Percentiles rank a stretch among this genome's conserved stretches.
These are phyloP conservation scores for Grantiella picta DNA, from an alignment of 2,113 vertebrate genomes.

Conservation along the genomic window DNA sequence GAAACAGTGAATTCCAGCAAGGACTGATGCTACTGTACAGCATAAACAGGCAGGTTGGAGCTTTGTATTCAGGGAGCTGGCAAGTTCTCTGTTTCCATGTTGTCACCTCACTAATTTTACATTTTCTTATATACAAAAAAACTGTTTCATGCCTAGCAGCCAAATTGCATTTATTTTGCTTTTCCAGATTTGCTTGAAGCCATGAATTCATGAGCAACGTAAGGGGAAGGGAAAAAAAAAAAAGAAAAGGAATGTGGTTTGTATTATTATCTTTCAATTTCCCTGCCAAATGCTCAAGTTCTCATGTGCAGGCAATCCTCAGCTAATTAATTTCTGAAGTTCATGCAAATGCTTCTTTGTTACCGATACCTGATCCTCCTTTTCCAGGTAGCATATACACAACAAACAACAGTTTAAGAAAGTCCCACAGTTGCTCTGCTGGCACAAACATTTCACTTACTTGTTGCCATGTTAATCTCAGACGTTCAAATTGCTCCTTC, in stretches of 20 bases:
- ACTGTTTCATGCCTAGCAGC: not conserved
- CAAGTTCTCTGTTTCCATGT: not conserved
- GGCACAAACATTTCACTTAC: conserved; percentile 58
- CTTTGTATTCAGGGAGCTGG: not conserved
- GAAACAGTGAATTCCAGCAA: not conserved
- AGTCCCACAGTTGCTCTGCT: not conserved
- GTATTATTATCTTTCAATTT: not conserved
- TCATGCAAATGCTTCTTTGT: not conserved
- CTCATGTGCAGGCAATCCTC: not conserved
- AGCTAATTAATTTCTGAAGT: not conserved
- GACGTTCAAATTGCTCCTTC: conserved; percentile 92
- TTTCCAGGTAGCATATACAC: not conserved
- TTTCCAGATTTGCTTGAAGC: not conserved
- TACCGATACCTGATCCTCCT: not conserved
- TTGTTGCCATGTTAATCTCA: conserved; percentile 95
- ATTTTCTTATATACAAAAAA: not conserved
- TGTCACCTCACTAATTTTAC: not conserved
- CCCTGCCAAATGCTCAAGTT: not conserved
- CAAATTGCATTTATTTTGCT: not conserved
- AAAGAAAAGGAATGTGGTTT: not conserved
- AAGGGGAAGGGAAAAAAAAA: not conserved
- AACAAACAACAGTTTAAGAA: not conserved
- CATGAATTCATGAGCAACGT: not conserved
- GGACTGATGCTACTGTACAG: not conserved
- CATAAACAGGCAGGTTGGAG: not conserved